Percentiles rank a stretch among this genome's conserved stretches.
phyloP scores from a whole-genome alignment of 2,797 vertebrate genomes.

The Scolopax rusticola region DNA sequence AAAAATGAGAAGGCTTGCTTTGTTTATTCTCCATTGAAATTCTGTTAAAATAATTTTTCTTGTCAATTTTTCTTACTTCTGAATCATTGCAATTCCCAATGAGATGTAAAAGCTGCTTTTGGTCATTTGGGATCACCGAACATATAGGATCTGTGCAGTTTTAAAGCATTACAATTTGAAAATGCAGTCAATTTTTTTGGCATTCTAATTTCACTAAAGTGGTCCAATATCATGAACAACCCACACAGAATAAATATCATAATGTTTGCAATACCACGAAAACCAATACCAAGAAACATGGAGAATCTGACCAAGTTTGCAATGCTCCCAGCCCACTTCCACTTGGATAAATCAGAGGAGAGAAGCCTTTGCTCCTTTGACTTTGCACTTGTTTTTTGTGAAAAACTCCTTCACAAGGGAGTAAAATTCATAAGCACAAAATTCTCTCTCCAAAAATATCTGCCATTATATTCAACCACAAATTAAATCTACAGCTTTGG shows the following conservation, averaged over 20 bases:
- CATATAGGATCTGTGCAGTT: background rate
- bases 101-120: conserved; percentile 50
- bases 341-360: background rate
- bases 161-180: background rate
- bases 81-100: background rate
- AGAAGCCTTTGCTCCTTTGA: background rate
- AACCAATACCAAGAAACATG: background rate
- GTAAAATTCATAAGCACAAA: background rate
- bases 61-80: conserved; percentile 8
- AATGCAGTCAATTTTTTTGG: background rate
- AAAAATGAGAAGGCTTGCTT: background rate
- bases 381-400: background rate
- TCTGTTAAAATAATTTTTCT: conserved; percentile 46
- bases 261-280: background rate
- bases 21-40: background rate
- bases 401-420: background rate
- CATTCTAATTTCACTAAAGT: conserved; percentile 19
- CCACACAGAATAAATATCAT: background rate
- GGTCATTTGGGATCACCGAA: conserved; percentile 36
- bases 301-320: background rate
- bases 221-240: background rate
- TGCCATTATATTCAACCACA: background rate
- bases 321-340: background rate
- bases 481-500: background rate
- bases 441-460: background rate